Evolutionary conservation across 1,140 invertebrate genomes (phyloP).

Genomic region (Drosophila guanche): DNA sequence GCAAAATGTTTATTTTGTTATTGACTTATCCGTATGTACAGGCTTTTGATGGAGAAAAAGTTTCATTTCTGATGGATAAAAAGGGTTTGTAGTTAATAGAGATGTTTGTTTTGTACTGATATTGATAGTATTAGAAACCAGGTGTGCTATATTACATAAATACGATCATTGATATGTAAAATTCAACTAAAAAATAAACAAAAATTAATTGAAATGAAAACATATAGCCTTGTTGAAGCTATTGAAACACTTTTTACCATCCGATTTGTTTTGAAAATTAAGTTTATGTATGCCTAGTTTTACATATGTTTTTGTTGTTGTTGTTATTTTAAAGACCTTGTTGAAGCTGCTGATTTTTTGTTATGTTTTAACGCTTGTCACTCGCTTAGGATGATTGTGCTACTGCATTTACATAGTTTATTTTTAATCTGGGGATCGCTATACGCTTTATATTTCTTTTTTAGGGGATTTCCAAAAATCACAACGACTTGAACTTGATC

Average conservation of each 20-base stretch:
- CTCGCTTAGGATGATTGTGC: conserved; percentile 75
- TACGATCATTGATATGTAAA: conserved; percentile 70
- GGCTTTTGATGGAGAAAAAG: conserved; percentile 39
- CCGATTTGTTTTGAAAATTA: too few relatives aligned
- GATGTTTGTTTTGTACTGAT: conserved; percentile 71
- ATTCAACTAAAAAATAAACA: conserved; percentile 49
- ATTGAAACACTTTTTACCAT: too few relatives aligned
- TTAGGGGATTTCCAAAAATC: conserved; percentile 55
- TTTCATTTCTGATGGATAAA: conserved; percentile 49
- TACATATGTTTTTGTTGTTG: not conserved
- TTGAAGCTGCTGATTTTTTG: conserved; percentile 47
- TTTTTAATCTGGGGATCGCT: conserved; percentile 27
- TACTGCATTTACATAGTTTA: conserved; percentile 52
- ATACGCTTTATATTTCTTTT: conserved; percentile 8
- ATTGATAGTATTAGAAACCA: conserved; percentile 80
- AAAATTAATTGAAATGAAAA: not conserved
- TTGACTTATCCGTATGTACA: conserved; percentile 73
- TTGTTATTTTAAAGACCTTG: conserved; percentile 37
- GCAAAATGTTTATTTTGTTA: conserved; percentile 55
- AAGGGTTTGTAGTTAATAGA: conserved; percentile 29
- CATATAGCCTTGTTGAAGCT: too few relatives aligned
- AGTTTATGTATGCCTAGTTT: conserved; percentile 1
- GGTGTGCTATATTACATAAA: conserved; percentile 80
- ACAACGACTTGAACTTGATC: conserved; percentile 65
- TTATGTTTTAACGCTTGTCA: conserved; percentile 42